Evolutionary conservation across 2,113 vertebrate genomes (phyloP).

Genomic region (Microtus pennsylvanicus): DNA sequence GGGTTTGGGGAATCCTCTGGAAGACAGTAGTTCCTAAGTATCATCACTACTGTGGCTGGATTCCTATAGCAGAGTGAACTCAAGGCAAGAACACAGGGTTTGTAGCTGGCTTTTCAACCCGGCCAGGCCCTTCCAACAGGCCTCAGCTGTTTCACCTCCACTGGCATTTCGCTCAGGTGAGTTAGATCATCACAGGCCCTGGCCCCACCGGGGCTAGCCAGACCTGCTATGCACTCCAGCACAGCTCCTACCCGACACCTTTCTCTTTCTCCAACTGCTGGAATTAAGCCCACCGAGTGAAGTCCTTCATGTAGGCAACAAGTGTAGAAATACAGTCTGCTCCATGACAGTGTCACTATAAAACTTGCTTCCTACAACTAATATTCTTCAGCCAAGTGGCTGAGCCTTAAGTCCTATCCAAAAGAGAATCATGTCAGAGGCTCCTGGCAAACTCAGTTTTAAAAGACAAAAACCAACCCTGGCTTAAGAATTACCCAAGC

Average conservation of each 20-base stretch:
- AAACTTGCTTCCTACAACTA: not conserved
- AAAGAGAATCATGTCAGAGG: not conserved
- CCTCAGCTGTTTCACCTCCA: not conserved
- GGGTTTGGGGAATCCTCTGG: not conserved
- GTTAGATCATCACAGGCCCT: not conserved
- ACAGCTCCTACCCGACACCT: not conserved
- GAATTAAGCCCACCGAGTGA: not conserved
- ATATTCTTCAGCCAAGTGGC: not conserved
- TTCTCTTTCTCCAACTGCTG: not conserved
- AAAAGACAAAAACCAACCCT: constrained; percentile 23
- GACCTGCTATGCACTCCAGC: not conserved
- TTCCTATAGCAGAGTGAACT: not conserved
- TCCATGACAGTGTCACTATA: not conserved
- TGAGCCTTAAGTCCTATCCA: not conserved
- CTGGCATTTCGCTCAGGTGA: not conserved
- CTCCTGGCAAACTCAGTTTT: not conserved
- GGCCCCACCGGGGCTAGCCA: not conserved
- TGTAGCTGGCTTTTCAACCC: not conserved
- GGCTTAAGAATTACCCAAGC: not conserved
- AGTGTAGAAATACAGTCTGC: not conserved
- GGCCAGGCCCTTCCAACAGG: not conserved
- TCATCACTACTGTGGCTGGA: not conserved
- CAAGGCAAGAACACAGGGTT: not conserved
- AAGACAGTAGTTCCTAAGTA: not conserved
- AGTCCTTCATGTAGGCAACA: constrained; percentile 1